These are phyloP conservation scores for Echeneis naucrates DNA, from an alignment of 2,797 vertebrate species.

Conservation along the genomic window DNA sequence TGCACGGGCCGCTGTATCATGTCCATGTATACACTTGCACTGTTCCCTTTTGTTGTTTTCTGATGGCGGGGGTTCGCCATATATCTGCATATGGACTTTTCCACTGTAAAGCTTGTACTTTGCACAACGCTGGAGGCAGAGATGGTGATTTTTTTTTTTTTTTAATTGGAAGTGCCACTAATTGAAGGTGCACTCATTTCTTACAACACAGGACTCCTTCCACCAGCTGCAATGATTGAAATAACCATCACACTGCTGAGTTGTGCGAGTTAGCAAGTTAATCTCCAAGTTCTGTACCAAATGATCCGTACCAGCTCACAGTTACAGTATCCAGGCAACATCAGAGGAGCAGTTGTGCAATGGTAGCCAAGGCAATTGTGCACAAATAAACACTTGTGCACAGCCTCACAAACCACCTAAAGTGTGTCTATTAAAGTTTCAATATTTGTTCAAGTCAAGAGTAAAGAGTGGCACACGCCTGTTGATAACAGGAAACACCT, in stretches of 20 bases:
- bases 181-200: background rate
- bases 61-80: slow-evolving; percentile 11
- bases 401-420: slow-evolving; percentile 16
- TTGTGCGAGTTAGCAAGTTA: slow-evolving; percentile 47
- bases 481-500: background rate
- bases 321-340: slow-evolving; percentile 64
- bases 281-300: slow-evolving; percentile 44
- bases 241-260: slow-evolving; percentile 11
- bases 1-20: slow-evolving; percentile 51
- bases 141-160: background rate
- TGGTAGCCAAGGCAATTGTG: background rate
- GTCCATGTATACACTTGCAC: slow-evolving; percentile 29
- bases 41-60: slow-evolving; percentile 11
- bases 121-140: slow-evolving; percentile 1
- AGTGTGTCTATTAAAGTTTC: slow-evolving; percentile 4
- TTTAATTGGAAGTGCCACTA: background rate
- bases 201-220: background rate
- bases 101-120: background rate
- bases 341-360: slow-evolving; percentile 18
- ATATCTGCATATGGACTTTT: background rate
- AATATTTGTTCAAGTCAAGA: background rate
- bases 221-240: background rate
- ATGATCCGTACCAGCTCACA: slow-evolving; percentile 33
- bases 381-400: slow-evolving; percentile 15
- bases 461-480: background rate